Conservation (phyloP, 1,140 invertebrate genomes). For the Schmidtea mediterranea region DNA sequence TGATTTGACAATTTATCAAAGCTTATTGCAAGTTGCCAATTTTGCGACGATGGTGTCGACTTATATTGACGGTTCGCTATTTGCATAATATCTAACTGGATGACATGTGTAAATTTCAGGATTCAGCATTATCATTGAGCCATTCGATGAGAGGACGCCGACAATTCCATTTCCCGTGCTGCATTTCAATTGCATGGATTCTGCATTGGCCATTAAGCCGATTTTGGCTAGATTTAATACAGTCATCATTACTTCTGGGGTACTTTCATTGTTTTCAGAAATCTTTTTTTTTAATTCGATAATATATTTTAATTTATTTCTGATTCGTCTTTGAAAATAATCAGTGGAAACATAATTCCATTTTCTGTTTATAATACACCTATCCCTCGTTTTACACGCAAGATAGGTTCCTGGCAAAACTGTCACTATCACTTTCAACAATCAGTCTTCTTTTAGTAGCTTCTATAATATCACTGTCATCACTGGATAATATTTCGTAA, state of each 20-base stretch:
- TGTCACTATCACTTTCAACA: too few species aligned
- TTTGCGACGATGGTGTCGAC: constrained; percentile 84
- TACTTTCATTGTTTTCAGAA: constrained; percentile 12
- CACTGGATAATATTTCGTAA: too few species aligned
- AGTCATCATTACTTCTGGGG: constrained; percentile 84
- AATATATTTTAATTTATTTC: too few species aligned
- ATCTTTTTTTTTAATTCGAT: neutral
- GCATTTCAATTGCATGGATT: constrained; percentile 72
- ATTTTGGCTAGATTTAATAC: constrained; percentile 85
- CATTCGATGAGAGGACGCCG: constrained; percentile 63
- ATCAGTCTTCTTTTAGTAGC: too few species aligned
- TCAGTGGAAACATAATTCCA: too few species aligned
- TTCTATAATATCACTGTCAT: too few species aligned
- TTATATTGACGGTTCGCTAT: too few species aligned
- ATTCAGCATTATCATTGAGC: constrained; percentile 82
- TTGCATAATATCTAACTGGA: too few species aligned
- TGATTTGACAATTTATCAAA: constrained; percentile 27
- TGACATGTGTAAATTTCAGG: too few species aligned
- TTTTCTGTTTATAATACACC: too few species aligned
- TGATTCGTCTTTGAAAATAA: too few species aligned
- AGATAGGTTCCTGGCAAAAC: too few species aligned
- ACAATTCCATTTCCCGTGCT: constrained; percentile 80
- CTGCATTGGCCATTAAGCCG: constrained; percentile 87
- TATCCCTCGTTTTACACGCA: neutral
- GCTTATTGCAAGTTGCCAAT: constrained; percentile 47